phyloP scores from a whole-genome alignment of 35 echinoderm and acorn worm genomes.

The Acanthaster planci region DNA sequence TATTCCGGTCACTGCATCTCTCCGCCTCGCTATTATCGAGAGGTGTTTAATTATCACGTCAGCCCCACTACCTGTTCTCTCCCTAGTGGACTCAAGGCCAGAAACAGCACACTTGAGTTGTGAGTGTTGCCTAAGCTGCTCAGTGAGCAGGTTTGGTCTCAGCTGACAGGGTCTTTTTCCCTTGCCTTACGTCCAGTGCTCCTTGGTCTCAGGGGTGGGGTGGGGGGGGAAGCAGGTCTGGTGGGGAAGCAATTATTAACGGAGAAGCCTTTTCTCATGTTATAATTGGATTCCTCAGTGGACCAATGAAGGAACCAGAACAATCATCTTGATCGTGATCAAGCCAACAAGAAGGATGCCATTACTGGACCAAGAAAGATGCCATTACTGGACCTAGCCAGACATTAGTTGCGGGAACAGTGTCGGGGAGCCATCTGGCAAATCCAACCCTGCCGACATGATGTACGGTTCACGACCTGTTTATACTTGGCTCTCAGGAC shows the following conservation, averaged over 20 bases:
- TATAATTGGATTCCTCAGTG: constrained; percentile 11
- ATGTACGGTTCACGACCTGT: no score
- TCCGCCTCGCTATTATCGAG: not conserved
- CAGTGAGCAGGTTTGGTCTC: not conserved
- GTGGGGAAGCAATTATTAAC: not conserved
- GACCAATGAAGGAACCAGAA: constrained; percentile 9
- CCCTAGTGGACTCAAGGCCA: not conserved
- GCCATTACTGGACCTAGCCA: no score
- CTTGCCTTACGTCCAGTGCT: not conserved
- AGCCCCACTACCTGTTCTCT: not conserved
- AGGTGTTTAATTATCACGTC: constrained; percentile 18
- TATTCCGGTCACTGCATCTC: constrained; percentile 7
- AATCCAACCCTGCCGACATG: no score
- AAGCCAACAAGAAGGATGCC: not conserved
- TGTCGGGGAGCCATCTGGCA: no score
- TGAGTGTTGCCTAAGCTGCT: not conserved
- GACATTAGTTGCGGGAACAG: no score
- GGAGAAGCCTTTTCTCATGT: not conserved
- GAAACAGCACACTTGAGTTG: not conserved
- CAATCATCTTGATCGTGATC: constrained; percentile 26
- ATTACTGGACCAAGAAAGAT: no score
- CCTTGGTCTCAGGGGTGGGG: not conserved
- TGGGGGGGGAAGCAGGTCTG: not conserved
- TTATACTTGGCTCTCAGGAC: no score
- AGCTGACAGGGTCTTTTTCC: not conserved